Percentiles rank a stretch among this genome's conserved stretches.
phyloP scores from a whole-genome alignment of 2,113 vertebrate species.

The Sander vitreus region DNA sequence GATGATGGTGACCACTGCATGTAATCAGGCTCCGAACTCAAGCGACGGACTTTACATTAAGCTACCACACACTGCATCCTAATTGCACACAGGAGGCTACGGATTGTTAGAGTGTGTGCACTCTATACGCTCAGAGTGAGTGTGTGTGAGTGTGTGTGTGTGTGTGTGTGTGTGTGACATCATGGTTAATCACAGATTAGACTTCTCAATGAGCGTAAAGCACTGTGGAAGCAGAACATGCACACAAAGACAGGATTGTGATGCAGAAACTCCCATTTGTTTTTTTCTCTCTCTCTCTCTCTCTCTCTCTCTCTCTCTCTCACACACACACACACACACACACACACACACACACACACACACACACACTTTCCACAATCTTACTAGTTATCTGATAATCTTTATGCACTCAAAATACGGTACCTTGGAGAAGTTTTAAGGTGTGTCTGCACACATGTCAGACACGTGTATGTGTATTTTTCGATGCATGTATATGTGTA shows the following conservation, averaged over 20 bases:
- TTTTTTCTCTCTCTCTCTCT: neutral
- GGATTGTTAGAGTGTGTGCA: constrained; percentile 14
- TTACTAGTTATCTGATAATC: constrained; percentile 13
- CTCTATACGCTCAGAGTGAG: neutral
- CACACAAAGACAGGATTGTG: constrained; percentile 71
- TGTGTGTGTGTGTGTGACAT: constrained; percentile 62
- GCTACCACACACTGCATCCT: constrained; percentile 56
- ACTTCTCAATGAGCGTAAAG: constrained; percentile 67
- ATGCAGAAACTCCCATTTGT: constrained; percentile 49
- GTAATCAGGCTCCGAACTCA: constrained; percentile 67
- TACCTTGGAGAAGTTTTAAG: neutral
- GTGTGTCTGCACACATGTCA: neutral
- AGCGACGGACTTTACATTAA: constrained; percentile 74
- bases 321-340: constrained; percentile 24
- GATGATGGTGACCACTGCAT: constrained; percentile 42
- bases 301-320: neutral
- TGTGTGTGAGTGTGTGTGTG: constrained; percentile 9
- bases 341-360: neutral
- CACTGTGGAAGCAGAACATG: constrained; percentile 58
- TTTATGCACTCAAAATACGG: neutral
- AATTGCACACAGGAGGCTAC: constrained; percentile 69
- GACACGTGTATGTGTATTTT: no score
- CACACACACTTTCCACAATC: constrained; percentile 16
- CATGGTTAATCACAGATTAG: constrained; percentile 75
- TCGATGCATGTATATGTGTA: no score